Evolutionary conservation across 2,797 vertebrate species (phyloP).

Genomic region (Sebastolobus altivelis): DNA sequence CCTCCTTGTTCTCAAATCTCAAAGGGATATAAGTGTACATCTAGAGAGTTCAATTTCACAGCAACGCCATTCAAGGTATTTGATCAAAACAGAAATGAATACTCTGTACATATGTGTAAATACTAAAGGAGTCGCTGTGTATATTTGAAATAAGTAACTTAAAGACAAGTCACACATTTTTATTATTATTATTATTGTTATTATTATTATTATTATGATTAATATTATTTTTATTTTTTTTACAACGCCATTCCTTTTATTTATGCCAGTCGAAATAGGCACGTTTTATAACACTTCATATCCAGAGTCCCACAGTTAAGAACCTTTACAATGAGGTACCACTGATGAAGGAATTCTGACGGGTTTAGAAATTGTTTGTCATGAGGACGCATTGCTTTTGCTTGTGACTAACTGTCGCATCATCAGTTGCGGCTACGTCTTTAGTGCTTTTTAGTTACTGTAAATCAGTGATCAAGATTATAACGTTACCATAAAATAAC

Average conservation of each 20-base stretch:
- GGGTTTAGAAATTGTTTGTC: slow-evolving; percentile 75
- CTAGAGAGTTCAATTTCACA: slow-evolving; percentile 85
- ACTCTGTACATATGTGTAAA: slow-evolving; percentile 95
- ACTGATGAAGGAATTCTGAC: slow-evolving; percentile 68
- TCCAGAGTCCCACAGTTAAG: slow-evolving; percentile 80
- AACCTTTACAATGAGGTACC: slow-evolving; percentile 83
- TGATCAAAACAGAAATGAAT: slow-evolving; percentile 87
- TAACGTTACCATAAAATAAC: background rate
- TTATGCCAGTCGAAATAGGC: slow-evolving; percentile 88
- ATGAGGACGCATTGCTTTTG: background rate
- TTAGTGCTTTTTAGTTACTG: background rate
- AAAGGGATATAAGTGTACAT: slow-evolving; percentile 77
- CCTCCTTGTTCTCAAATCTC: slow-evolving; percentile 83
- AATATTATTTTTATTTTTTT: slow-evolving; percentile 81
- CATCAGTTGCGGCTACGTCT: background rate
- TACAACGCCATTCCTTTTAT: slow-evolving; percentile 94
- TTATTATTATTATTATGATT: slow-evolving; percentile 65
- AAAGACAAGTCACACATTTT: slow-evolving; percentile 92
- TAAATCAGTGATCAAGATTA: background rate
- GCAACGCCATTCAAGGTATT: slow-evolving; percentile 88
- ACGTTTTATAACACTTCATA: slow-evolving; percentile 90
- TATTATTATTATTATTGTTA: slow-evolving; percentile 81
- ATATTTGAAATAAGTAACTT: slow-evolving; percentile 99
- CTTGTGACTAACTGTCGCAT: background rate
- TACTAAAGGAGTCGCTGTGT: slow-evolving; percentile 99